phyloP scores from a whole-genome alignment of 1,140 invertebrate species.

The Tetragnatha versicolor region DNA sequence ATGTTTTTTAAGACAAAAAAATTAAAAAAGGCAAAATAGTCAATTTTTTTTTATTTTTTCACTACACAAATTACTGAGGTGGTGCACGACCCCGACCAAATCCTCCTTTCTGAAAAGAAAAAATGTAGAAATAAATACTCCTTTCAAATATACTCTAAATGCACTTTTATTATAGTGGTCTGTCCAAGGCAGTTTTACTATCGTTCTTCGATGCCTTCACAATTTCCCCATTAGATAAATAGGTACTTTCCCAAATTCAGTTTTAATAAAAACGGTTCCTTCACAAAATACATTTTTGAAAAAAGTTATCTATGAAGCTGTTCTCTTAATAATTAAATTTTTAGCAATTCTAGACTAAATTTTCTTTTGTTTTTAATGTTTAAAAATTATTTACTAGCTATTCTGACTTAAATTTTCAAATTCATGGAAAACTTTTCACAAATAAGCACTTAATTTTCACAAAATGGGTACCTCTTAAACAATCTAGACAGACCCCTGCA shows the following conservation, averaged over 20 bases:
- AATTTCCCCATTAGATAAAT: background rate
- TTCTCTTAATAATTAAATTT: too few relatives aligned
- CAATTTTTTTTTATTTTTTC: conserved; percentile 18
- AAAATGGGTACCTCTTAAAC: too few relatives aligned
- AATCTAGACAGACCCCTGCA: background rate
- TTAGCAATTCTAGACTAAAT: too few relatives aligned
- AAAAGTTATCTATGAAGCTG: too few relatives aligned
- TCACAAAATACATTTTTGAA: too few relatives aligned
- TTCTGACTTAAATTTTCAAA: background rate
- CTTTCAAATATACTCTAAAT: background rate
- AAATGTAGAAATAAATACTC: background rate
- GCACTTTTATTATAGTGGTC: background rate
- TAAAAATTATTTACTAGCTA: too few relatives aligned
- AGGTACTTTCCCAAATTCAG: background rate
- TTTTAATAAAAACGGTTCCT: background rate
- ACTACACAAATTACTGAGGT: conserved; percentile 26
- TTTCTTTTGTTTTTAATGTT: too few relatives aligned
- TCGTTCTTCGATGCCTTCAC: background rate
- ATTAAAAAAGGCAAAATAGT: too few relatives aligned
- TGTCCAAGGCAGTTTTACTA: too few relatives aligned
- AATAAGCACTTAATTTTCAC: too few relatives aligned
- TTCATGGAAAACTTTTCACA: too few relatives aligned
- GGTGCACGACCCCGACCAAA: conserved; percentile 42
- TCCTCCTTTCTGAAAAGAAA: conserved; percentile 44
- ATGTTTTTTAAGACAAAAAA: too few relatives aligned